Conservation (phyloP, 30 jellyfish, hydroid and myxozoan species). For the Euphysa ruthae region DNA sequence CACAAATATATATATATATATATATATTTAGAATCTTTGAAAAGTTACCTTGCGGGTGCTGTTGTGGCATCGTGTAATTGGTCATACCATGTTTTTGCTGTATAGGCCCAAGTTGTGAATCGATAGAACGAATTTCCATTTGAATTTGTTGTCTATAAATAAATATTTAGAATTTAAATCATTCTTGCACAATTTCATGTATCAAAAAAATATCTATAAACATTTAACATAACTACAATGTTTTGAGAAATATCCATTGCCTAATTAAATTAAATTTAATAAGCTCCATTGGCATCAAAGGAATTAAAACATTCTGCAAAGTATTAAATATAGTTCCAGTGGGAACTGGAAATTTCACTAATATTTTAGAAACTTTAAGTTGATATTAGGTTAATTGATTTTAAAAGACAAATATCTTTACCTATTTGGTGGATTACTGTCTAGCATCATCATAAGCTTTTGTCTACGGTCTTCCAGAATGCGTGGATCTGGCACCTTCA, state of each 20-base stretch:
- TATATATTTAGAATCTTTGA: too few species aligned
- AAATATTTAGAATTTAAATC: neutral
- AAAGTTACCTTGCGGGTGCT: neutral
- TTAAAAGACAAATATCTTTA: neutral
- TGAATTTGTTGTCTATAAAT: conserved; percentile 56
- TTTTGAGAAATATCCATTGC: too few species aligned
- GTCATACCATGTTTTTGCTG: conserved; percentile 65
- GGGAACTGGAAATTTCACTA: too few species aligned
- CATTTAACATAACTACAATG: too few species aligned
- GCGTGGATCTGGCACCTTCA: too few species aligned
- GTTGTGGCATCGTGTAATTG: conserved; percentile 22
- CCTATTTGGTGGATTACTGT: conserved; percentile 90
- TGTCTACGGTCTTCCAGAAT: conserved; percentile 90
- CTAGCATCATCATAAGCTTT: conserved; percentile 66
- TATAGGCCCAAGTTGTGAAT: conserved; percentile 46
- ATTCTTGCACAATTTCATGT: neutral
- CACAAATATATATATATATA: too few species aligned
- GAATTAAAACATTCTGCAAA: too few species aligned
- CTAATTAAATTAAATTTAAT: too few species aligned
- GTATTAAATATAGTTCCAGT: too few species aligned
- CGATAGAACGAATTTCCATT: conserved; percentile 72
- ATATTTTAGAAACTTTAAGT: too few species aligned
- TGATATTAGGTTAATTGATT: too few species aligned
- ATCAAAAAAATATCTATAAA: conserved; percentile 11
- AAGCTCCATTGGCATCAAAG: too few species aligned